Percentiles rank a stretch among this genome's conserved stretches.
Evolutionary conservation across 2,888 invertebrate genomes (phyloP).

Genomic region (Melanotus villosus): DNA sequence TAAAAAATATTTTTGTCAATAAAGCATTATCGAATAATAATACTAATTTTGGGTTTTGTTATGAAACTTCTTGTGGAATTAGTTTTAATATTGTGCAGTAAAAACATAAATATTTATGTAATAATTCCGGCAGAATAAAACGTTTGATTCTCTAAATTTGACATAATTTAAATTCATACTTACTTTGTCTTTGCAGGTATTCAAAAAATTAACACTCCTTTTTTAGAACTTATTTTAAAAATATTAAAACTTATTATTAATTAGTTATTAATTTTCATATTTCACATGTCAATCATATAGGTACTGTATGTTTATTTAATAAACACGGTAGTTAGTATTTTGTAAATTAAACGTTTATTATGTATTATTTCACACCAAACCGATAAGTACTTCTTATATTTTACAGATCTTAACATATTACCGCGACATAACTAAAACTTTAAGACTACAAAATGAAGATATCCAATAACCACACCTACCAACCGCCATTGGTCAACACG

Average conservation of each 20-base stretch:
- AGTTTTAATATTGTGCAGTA: no score
- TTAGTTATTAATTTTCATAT: constrained; percentile 35
- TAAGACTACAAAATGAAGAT: constrained; percentile 61
- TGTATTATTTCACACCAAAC: constrained; percentile 68
- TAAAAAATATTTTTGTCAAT: no score
- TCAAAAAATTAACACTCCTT: no score
- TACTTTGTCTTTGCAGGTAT: no score
- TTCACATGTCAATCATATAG: constrained; percentile 60
- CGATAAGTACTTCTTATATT: constrained; percentile 67
- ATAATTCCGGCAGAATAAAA: no score
- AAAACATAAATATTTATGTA: no score
- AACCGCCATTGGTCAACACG: constrained; percentile 56
- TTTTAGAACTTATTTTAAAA: not conserved
- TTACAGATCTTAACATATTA: constrained; percentile 65
- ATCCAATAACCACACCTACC: constrained; percentile 57
- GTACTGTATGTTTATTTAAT: constrained; percentile 63
- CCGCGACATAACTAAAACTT: constrained; percentile 63
- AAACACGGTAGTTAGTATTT: constrained; percentile 62
- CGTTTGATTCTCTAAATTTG: no score
- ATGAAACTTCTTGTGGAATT: no score
- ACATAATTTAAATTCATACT: no score
- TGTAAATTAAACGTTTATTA: constrained; percentile 68
- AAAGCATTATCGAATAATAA: no score
- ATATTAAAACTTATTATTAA: constrained; percentile 13
- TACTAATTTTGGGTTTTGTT: no score